Evolutionary conservation across 2,797 vertebrate species (phyloP).

Genomic region (Euphonia xanthogaster): DNA sequence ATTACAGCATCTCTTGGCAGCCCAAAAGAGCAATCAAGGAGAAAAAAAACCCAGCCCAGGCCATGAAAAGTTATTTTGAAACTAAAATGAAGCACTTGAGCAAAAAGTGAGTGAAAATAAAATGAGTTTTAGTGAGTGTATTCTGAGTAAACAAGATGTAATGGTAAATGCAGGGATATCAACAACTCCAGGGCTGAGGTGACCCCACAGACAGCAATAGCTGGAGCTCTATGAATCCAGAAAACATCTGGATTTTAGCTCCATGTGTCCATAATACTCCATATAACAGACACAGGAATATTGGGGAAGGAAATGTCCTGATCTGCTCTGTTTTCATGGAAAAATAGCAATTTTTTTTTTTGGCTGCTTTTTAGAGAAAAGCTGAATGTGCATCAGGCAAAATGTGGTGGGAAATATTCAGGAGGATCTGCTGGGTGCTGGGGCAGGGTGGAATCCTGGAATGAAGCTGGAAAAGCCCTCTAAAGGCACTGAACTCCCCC

Average conservation of each 20-base stretch:
- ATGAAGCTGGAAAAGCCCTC: background rate
- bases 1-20: background rate
- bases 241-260: background rate
- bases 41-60: background rate
- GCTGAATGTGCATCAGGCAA: too few relatives aligned
- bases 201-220: background rate
- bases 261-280: accelerated
- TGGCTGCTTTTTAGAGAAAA: background rate
- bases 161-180: background rate
- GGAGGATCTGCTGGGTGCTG: background rate
- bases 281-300: background rate
- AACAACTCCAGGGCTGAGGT: accelerated
- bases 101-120: background rate
- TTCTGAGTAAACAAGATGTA: background rate
- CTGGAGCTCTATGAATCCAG: accelerated
- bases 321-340: background rate
- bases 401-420: background rate
- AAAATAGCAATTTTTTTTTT: background rate
- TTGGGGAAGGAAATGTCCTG: background rate
- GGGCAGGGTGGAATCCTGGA: background rate
- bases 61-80: background rate
- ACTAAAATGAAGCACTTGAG: background rate
- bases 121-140: background rate
- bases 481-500: background rate
- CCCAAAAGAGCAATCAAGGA: background rate